A percentile compares a stretch with the other conserved stretches of the same genome.
Evolutionary conservation across 2,113 vertebrate species (phyloP).

Genomic region (Cheirogaleus medius): DNA sequence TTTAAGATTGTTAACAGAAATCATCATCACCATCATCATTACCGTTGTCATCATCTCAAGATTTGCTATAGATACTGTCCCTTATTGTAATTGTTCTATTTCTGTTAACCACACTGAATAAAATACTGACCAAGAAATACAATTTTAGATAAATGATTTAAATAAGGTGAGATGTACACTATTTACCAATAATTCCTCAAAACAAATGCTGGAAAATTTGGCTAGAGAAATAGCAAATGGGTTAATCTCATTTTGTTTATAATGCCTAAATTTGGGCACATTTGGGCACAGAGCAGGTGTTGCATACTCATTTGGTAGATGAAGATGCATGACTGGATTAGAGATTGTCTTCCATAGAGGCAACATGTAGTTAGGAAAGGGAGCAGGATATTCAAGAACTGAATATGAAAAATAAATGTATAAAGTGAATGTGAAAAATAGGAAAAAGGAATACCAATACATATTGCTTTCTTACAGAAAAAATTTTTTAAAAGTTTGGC

Average conservation of each 20-base stretch:
- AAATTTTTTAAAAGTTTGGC: not conserved
- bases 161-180: not conserved
- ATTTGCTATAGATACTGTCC: not conserved
- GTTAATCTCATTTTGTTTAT: not conserved
- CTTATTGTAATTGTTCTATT: not conserved
- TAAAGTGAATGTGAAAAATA: too few species aligned
- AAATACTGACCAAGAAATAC: too few species aligned
- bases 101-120: too few species aligned
- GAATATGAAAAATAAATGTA: constrained; percentile 55
- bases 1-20: not conserved
- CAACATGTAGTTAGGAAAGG: not conserved
- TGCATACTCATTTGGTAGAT: not conserved
- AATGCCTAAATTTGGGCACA: not conserved
- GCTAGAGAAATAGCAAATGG: not conserved
- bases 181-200: not conserved
- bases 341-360: not conserved
- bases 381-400: constrained; percentile 67
- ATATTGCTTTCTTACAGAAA: not conserved
- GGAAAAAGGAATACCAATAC: not conserved
- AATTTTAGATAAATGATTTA: not conserved
- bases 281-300: not conserved
- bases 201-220: constrained; percentile 8
- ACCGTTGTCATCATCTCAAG: not conserved
- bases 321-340: not conserved
- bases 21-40: not conserved